These are phyloP conservation scores for Globicephala melas DNA, from an alignment of 2,113 vertebrate species.

Conservation along the genomic window DNA sequence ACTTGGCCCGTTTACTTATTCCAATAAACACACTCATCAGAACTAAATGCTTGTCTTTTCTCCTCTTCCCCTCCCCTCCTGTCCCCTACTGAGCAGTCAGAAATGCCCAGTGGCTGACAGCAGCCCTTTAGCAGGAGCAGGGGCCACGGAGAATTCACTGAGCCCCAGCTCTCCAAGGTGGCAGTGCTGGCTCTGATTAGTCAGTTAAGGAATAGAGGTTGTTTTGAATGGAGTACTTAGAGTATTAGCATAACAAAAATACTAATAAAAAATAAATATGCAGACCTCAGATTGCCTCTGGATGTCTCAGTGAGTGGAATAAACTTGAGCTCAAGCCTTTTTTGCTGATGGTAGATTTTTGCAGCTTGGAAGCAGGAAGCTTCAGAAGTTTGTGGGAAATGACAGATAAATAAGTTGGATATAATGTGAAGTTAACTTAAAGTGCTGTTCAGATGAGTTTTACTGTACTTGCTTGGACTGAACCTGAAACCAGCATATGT, in stretches of 20 bases:
- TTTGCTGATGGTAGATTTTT: not conserved
- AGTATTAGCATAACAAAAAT: not conserved
- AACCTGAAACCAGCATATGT: not conserved
- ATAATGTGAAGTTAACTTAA: not conserved
- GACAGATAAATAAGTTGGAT: not conserved
- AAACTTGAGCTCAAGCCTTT: not conserved
- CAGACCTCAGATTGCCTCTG: not conserved
- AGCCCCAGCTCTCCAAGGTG: not conserved
- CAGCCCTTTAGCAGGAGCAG: not conserved
- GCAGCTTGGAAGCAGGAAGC: conserved; percentile 6
- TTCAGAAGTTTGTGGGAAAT: not conserved
- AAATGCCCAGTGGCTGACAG: not conserved
- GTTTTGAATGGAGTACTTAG: not conserved
- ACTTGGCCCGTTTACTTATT: not conserved
- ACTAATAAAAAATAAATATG: not conserved
- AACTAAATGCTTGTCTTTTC: not conserved
- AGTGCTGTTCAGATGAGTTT: not conserved
- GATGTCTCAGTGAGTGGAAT: not conserved
- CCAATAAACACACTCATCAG: not conserved
- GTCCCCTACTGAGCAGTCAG: no score
- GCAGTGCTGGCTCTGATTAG: not conserved
- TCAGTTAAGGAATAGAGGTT: not conserved
- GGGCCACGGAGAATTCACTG: not conserved
- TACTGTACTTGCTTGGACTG: not conserved
- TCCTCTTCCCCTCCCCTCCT: not conserved